A percentile compares a stretch with the other conserved stretches of the same genome.
These are phyloP conservation scores for Tetragonisca angustula DNA, from an alignment of 2,888 invertebrate genomes.

Conservation along the genomic window DNA sequence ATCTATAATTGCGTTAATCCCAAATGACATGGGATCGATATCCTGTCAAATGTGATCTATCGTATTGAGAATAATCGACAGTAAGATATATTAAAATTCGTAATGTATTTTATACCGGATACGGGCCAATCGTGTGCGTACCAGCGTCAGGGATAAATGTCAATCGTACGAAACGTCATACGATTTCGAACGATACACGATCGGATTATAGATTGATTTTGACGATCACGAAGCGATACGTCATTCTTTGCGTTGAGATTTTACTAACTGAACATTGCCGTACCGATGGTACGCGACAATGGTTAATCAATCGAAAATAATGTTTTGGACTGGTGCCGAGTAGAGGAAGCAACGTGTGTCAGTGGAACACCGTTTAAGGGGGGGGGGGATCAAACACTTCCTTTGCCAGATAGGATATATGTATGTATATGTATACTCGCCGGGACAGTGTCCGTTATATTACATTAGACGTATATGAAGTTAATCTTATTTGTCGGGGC, in stretches of 20 bases:
- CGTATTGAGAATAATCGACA: background rate
- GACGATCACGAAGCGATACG: background rate
- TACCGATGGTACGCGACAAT: constrained; percentile 12
- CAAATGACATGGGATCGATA: background rate
- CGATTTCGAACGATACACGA: constrained; percentile 8
- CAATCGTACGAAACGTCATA: background rate
- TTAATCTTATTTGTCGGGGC: constrained; percentile 49
- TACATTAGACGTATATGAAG: constrained; percentile 50
- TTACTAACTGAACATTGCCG: background rate
- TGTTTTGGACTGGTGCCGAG: constrained; percentile 56
- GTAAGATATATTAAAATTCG: background rate
- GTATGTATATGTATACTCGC: constrained; percentile 2
- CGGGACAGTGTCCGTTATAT: constrained; percentile 55
- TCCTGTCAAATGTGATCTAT: background rate
- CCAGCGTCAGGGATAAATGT: constrained; percentile 23
- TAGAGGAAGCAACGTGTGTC: constrained; percentile 48
- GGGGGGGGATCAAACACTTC: constrained; percentile 25
- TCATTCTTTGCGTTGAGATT: background rate
- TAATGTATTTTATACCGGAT: background rate
- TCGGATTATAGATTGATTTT: constrained; percentile 14
- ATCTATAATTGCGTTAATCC: background rate
- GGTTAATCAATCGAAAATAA: constrained; percentile 49
- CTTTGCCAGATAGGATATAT: constrained; percentile 25
- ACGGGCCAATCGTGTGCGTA: background rate
- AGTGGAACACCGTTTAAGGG: constrained; percentile 43